A percentile compares a stretch with the other conserved stretches of the same genome.
phyloP scores from a whole-genome alignment of 2,113 vertebrate species.

The Anolis carolinensis region DNA sequence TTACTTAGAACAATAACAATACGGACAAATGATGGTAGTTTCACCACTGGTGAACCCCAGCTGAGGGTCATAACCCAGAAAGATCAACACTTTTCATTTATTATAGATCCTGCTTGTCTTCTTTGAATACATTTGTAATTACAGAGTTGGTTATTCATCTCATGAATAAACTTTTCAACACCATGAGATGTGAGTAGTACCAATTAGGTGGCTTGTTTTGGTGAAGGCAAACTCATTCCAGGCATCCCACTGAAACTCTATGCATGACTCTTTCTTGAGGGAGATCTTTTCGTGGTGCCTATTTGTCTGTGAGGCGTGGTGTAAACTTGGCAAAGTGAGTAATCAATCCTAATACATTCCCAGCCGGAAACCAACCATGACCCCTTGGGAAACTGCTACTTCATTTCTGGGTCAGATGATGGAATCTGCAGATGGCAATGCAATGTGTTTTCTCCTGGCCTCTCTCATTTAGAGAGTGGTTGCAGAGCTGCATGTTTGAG shows the following conservation, averaged over 20 bases:
- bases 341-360: constrained; percentile 26
- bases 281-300: constrained; percentile 31
- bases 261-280: constrained; percentile 37
- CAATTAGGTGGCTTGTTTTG: constrained; percentile 44
- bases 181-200: background rate
- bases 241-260: constrained; percentile 40
- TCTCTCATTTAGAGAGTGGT: too few relatives aligned
- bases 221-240: constrained; percentile 49
- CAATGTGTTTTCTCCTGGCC: too few relatives aligned
- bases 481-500: too few relatives aligned
- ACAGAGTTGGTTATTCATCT: constrained; percentile 37
- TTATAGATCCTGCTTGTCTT: constrained; percentile 29
- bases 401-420: constrained; percentile 10
- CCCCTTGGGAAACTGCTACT: constrained; percentile 27
- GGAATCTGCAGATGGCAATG: background rate
- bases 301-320: constrained; percentile 26
- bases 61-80: background rate
- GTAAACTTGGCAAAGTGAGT: constrained; percentile 34
- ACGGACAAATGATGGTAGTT: background rate
- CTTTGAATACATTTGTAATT: constrained; percentile 40
- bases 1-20: background rate
- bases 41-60: background rate
- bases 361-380: constrained; percentile 12
- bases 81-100: background rate
- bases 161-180: constrained; percentile 34